phyloP scores from a whole-genome alignment of 2,888 invertebrate species.

The Dasypogon diadema region DNA sequence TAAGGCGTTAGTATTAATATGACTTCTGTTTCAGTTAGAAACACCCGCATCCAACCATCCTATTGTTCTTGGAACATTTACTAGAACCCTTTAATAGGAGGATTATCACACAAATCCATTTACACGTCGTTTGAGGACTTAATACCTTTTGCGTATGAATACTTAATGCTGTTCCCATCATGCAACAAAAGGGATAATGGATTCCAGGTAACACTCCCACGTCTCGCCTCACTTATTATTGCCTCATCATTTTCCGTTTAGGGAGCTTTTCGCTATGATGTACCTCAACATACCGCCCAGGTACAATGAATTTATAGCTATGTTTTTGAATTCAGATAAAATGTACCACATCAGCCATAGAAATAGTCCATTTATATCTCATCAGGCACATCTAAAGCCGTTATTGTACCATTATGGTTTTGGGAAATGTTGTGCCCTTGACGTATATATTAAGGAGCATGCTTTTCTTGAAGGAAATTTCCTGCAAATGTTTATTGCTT shows the following conservation, averaged over 20 bases:
- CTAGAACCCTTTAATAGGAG: slow-evolving; percentile 25
- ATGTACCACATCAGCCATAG: neutral
- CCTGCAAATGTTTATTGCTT: neutral
- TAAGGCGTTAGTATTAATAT: slow-evolving; percentile 1
- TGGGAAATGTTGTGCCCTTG: slow-evolving; percentile 28
- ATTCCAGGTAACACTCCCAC: slow-evolving; percentile 46
- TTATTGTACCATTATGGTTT: slow-evolving; percentile 22
- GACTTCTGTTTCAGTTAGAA: slow-evolving; percentile 25
- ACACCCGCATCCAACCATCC: neutral
- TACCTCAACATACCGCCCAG: neutral
- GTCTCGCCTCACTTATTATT: slow-evolving; percentile 42
- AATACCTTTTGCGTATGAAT: slow-evolving; percentile 40
- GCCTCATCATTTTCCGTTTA: slow-evolving; percentile 47
- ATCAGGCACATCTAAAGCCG: slow-evolving; percentile 18
- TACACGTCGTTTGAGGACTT: slow-evolving; percentile 51
- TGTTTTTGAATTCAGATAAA: slow-evolving; percentile 40
- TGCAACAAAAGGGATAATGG: slow-evolving; percentile 51
- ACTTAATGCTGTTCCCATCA: slow-evolving; percentile 40
- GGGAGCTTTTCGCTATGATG: slow-evolving; percentile 26
- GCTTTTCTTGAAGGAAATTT: neutral
- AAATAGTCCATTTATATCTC: slow-evolving; percentile 45
- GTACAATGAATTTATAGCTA: slow-evolving; percentile 7
- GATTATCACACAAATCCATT: slow-evolving; percentile 49
- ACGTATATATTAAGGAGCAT: neutral
- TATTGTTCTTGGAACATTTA: slow-evolving; percentile 44